Evolutionary conservation across 2,888 invertebrate genomes (phyloP).

Genomic region (Poecilobothrus nobilitatus): DNA sequence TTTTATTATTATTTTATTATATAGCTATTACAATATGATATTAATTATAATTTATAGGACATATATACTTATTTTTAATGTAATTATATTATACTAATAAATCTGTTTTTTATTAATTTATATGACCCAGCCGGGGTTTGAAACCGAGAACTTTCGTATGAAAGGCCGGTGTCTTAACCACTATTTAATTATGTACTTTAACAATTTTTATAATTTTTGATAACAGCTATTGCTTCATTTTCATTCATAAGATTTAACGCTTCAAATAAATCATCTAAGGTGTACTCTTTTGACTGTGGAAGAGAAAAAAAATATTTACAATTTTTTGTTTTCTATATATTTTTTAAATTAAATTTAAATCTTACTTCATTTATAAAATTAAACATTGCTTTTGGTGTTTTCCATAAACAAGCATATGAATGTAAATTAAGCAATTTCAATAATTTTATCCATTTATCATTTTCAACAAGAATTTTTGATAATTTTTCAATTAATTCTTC

Average conservation of each 20-base stretch:
- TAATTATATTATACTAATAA: too few relatives aligned
- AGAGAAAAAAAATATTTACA: background rate
- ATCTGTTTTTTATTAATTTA: too few relatives aligned
- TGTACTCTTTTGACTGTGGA: background rate
- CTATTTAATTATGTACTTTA: background rate
- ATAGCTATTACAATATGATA: too few relatives aligned
- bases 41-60: too few relatives aligned
- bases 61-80: too few relatives aligned
- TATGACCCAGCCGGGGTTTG: too few relatives aligned
- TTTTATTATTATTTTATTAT: too few relatives aligned
- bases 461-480: slow-evolving; percentile 47
- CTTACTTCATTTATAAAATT: slow-evolving; percentile 39
- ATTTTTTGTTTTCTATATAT: background rate
- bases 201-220: background rate
- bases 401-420: slow-evolving; percentile 47
- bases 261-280: background rate
- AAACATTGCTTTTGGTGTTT: slow-evolving; percentile 51
- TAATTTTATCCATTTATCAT: slow-evolving; percentile 53
- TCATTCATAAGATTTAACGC: background rate
- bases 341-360: background rate
- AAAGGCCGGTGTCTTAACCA: too few relatives aligned
- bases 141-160: too few relatives aligned
- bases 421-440: slow-evolving; percentile 49
- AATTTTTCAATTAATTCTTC: slow-evolving; percentile 44
- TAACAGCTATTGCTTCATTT: background rate